Percentiles rank a stretch among this genome's conserved stretches.
Evolutionary conservation across 1,140 invertebrate genomes (phyloP).

Genomic region (Drosophila aff.): DNA sequence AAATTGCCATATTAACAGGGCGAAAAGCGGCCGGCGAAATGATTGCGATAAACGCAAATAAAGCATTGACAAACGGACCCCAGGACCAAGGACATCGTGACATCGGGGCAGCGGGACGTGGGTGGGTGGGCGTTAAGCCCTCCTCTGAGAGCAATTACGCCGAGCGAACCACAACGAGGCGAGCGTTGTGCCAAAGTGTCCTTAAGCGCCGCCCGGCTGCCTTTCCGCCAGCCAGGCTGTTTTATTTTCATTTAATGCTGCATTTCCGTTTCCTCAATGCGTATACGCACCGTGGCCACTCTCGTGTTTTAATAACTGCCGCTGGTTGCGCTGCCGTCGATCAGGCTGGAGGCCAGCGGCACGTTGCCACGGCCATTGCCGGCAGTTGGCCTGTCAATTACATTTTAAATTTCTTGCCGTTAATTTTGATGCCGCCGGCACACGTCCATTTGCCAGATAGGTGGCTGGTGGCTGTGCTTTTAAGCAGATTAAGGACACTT

Average conservation of each 20-base stretch:
- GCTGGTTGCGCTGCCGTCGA: constrained; percentile 22
- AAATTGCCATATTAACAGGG: constrained; percentile 79
- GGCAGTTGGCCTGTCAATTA: constrained; percentile 80
- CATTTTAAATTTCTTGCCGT: constrained; percentile 80
- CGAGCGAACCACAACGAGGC: constrained; percentile 52
- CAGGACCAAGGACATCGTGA: constrained; percentile 25
- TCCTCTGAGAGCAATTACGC: constrained; percentile 77
- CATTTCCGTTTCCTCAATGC: constrained; percentile 71
- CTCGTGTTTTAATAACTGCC: constrained; percentile 76
- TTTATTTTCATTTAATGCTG: constrained; percentile 80
- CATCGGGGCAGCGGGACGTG: not conserved
- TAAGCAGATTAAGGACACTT: constrained; percentile 77
- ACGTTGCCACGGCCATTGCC: constrained; percentile 29
- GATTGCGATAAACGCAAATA: constrained; percentile 77
- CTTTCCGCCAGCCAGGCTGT: constrained; percentile 28
- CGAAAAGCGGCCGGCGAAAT: constrained; percentile 63
- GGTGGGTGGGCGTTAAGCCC: constrained; percentile 49
- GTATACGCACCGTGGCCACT: constrained; percentile 64
- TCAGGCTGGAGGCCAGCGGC: constrained; percentile 34
- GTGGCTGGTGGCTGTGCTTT: constrained; percentile 51
- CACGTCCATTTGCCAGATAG: constrained; percentile 27
- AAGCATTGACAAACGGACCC: constrained; percentile 70
- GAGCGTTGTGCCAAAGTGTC: constrained; percentile 51
- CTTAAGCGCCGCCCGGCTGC: constrained; percentile 28
- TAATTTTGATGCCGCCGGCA: constrained; percentile 73